A percentile compares a stretch with the other conserved stretches of the same genome.
These are phyloP conservation scores for Mustela lutreola DNA, from an alignment of 2,113 vertebrate genomes.

Conservation along the genomic window DNA sequence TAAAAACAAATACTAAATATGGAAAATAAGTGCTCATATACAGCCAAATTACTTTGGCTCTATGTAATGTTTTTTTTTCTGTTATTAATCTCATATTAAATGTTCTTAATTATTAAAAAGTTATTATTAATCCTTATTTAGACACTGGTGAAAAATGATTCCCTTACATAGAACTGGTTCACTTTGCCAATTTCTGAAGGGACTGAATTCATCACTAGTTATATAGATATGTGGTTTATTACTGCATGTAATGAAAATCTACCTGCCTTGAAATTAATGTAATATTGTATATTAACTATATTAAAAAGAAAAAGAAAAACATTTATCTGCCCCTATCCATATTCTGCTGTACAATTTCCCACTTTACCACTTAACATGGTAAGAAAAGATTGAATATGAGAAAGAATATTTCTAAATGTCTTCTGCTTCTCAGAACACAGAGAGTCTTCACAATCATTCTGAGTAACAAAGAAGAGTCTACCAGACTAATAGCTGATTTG, in stretches of 20 bases:
- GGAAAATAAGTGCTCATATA: not conserved
- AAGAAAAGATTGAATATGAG: not conserved
- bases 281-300: not conserved
- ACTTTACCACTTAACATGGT: not conserved
- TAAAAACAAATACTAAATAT: not conserved
- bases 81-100: not conserved
- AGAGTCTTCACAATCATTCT: not conserved
- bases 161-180: not conserved
- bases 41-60: not conserved
- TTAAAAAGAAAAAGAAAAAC: not conserved
- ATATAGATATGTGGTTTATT: not conserved
- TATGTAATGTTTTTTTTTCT: not conserved
- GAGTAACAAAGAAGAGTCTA: not conserved
- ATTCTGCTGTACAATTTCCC: not conserved
- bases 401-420: not conserved
- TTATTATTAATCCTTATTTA: not conserved
- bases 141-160: not conserved
- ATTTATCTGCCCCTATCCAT: not conserved
- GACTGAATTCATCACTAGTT: no score
- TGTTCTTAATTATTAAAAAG: not conserved
- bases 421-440: not conserved
- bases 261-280: not conserved
- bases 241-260: not conserved
- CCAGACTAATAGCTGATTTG: not conserved
- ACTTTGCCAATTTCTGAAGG: not conserved